Conservation (phyloP, 2,797 vertebrate species). For the Clarias platycephalus region DNA sequence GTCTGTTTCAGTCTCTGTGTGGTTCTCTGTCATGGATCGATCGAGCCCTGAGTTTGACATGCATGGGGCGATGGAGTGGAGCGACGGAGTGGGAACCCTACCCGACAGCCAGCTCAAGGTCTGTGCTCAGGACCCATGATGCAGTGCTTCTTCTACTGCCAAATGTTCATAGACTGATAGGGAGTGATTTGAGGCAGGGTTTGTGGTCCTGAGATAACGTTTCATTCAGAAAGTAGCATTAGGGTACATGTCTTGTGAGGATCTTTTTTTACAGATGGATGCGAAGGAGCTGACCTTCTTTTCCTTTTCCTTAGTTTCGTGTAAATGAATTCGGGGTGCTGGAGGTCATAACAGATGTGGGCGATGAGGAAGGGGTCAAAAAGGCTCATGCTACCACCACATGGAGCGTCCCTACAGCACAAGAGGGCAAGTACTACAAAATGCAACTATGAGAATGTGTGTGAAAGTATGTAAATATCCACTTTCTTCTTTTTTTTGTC, state of each 20-base stretch:
- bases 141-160: not conserved
- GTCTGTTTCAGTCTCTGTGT: constrained; percentile 32
- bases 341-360: constrained; percentile 83
- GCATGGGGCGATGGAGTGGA: constrained; percentile 85
- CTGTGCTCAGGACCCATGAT: constrained; percentile 8
- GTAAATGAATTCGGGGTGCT: constrained; percentile 84
- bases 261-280: not conserved
- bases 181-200: not conserved
- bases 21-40: constrained; percentile 71
- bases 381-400: constrained; percentile 84
- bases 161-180: not conserved
- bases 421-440: constrained; percentile 72
- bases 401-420: constrained; percentile 83
- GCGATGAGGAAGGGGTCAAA: constrained; percentile 80
- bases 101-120: constrained; percentile 85
- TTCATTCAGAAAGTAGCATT: not conserved
- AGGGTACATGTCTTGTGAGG: not conserved
- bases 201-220: not conserved
- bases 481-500: not conserved
- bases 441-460: too few relatives aligned
- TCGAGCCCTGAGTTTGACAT: constrained; percentile 82
- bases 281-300: not conserved
- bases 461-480: too few relatives aligned
- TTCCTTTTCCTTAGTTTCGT: constrained; percentile 70
- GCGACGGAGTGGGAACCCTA: constrained; percentile 82